A percentile compares a stretch with the other conserved stretches of the same genome.
phyloP scores from a whole-genome alignment of 2,797 vertebrate genomes.

The Myiotriccus ornatus region DNA sequence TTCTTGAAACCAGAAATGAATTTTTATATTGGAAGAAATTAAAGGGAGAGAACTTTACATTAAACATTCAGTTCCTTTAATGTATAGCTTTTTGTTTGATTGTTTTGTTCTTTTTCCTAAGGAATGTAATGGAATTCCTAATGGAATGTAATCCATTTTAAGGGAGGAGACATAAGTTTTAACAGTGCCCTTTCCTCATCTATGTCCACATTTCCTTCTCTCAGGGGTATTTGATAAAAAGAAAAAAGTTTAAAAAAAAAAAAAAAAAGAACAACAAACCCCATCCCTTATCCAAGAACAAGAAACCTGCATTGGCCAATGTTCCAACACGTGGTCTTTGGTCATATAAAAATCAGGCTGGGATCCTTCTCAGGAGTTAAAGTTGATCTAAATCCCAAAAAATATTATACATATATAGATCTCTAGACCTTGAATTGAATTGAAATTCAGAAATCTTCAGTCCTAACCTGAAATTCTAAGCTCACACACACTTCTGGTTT shows the following conservation, averaged over 20 bases:
- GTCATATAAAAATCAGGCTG: background rate
- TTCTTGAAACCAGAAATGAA: background rate
- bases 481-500: rapidly evolving
- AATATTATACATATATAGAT: background rate
- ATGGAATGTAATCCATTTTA: background rate
- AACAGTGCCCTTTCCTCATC: background rate
- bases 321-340: background rate
- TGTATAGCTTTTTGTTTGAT: background rate
- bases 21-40: background rate
- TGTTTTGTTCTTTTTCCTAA: background rate
- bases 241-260: background rate
- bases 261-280: background rate
- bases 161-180: background rate
- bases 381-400: background rate
- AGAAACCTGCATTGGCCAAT: rapidly evolving
- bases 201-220: background rate
- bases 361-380: background rate
- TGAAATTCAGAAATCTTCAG: background rate
- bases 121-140: background rate
- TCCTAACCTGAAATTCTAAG: background rate
- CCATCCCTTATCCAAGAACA: background rate
- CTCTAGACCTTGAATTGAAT: background rate
- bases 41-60: background rate
- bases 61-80: background rate
- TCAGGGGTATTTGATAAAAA: background rate